Base-by-base conservation (phyloP, 2,888 invertebrate genomes). In the Pseudococcus viburni region DNA sequence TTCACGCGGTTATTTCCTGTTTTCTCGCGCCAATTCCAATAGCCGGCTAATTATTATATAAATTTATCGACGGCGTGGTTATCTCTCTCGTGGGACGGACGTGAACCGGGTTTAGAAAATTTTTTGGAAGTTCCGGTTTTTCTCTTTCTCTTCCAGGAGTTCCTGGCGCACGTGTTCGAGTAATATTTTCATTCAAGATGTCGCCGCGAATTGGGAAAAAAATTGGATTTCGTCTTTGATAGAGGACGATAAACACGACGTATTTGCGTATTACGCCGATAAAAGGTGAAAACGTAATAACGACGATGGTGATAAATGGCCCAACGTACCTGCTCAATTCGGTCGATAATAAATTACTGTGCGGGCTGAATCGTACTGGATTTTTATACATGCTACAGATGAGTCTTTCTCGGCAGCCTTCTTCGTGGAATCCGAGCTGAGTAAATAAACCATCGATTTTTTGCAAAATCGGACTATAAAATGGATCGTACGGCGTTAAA, bases 301-400 rank as follows among this genome's bases (percentile, higher is more conserved):
- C 26, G 22, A 19, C 8, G 55, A 59, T 59, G 19, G 59, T 42
- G 42, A 80, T 42, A 46, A 22, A 26, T 73, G 68, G 15, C 15
- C 42, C 17, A 17, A 64, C 88, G 48, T 89, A 92, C 92, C 91
- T 91, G 90, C 91, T 92, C 55, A 92, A 90, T 89, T 92, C 91
- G 7, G 91, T 91, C 26, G 91, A 92, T 64, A 92, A 90, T 87
- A 92, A 91, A 89, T 92, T 91, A 83, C 91, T 91, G 90, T 91
- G 91, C 0, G 92, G 92, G 46, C 91, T 91, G 90, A 91, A 92
- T 89, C 91, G 91, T 68, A 90, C 90, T 0, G 92, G 92, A 84
- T 90, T 91, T 89, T 91, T 91, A 90, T 92, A 92, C 90, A 92
- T 91, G 88, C 91, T 91, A 90, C 92, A 92, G 46, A 92, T 91